phyloP scores from a whole-genome alignment of 2,113 vertebrate species.

The Mus pahari region DNA sequence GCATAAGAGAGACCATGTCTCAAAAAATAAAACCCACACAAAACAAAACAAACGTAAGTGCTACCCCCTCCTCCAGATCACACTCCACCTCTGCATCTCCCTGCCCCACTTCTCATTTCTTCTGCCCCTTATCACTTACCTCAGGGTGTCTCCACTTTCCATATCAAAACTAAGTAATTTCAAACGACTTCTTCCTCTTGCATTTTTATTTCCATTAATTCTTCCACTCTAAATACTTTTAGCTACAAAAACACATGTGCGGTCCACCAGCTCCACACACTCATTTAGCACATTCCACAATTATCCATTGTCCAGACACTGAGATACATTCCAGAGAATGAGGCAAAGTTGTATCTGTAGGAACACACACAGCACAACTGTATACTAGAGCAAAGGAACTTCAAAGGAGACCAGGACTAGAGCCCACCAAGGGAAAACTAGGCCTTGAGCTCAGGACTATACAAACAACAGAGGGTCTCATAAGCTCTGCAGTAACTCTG shows the following conservation, averaged over 20 bases:
- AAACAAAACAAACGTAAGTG: background rate
- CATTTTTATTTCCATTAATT: constrained; percentile 52
- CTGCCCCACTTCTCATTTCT: background rate
- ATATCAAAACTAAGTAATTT: background rate
- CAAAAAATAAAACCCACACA: background rate
- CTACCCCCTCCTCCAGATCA: background rate
- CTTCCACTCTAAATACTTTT: constrained; percentile 8
- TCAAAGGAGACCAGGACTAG: background rate
- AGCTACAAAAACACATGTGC: background rate
- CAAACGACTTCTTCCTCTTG: constrained; percentile 17
- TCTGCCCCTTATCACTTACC: background rate
- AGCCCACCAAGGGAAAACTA: background rate
- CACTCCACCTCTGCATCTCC: background rate
- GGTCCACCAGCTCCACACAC: background rate
- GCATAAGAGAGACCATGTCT: background rate
- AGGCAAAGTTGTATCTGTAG: background rate
- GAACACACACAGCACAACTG: background rate
- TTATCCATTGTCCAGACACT: background rate
- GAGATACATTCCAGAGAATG: background rate
- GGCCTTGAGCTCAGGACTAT: background rate
- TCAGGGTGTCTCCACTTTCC: constrained; percentile 30
- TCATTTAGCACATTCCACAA: background rate
- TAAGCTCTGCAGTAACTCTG: background rate
- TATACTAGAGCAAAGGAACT: background rate
- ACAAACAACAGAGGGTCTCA: background rate